Conservation (phyloP, 2,113 vertebrate genomes). For the Delphinapterus leucas region DNA sequence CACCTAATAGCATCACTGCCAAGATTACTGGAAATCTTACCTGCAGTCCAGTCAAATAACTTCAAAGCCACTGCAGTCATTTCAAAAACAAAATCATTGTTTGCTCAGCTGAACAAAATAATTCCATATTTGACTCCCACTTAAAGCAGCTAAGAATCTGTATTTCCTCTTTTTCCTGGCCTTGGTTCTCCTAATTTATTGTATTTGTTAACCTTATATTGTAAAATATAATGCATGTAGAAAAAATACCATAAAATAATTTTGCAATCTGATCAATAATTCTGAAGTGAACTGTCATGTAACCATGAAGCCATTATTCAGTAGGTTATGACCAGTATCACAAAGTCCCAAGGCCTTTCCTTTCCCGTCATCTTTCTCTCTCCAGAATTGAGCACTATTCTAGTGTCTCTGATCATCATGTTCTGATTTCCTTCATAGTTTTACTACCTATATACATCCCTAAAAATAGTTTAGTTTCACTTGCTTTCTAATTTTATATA, state of each 20-base stretch:
- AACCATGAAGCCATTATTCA: no score
- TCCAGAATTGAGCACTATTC: background rate
- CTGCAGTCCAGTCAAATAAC: background rate
- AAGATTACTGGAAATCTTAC: background rate
- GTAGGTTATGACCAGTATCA: fast-evolving
- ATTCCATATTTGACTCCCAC: background rate
- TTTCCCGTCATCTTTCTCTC: background rate
- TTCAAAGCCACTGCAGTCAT: background rate
- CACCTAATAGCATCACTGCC: no score
- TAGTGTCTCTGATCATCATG: background rate
- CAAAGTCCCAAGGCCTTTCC: no score
- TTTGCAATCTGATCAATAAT: background rate
- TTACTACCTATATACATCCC: background rate
- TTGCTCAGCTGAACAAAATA: background rate
- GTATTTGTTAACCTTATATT: background rate
- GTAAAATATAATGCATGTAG: background rate
- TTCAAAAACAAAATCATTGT: background rate
- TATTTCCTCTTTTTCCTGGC: background rate
- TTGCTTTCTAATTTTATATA: background rate
- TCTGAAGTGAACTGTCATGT: background rate
- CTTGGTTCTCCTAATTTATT: background rate
- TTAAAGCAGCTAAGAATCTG: background rate
- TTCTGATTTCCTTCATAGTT: background rate
- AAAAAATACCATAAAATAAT: background rate
- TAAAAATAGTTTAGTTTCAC: background rate